Evolutionary conservation across 2,888 invertebrate genomes (phyloP).

Genomic region (Sisyra nigra): DNA sequence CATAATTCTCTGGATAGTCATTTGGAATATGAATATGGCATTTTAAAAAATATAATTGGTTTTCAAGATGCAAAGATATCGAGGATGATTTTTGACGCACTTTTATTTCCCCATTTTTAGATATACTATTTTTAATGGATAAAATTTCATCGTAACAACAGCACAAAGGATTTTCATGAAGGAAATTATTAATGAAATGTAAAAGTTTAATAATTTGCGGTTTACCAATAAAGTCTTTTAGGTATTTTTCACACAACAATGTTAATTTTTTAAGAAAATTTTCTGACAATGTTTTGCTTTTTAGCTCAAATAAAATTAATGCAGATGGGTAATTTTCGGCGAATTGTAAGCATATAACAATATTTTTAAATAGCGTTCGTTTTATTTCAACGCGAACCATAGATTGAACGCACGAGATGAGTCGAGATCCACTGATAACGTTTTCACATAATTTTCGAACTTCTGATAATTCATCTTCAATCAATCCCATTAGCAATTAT

Average conservation of each 20-base stretch:
- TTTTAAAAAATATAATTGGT: conserved; percentile 42
- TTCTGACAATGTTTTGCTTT: conserved; percentile 48
- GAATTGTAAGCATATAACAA: conserved; percentile 50
- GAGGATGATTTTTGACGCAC: conserved; percentile 48
- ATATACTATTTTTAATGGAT: conserved; percentile 34
- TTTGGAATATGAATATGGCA: conserved; percentile 43
- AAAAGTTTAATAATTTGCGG: conserved; percentile 40
- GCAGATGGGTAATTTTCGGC: conserved; percentile 42
- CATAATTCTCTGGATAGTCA: conserved; percentile 38
- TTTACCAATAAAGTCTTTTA: conserved; percentile 38
- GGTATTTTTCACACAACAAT: conserved; percentile 41
- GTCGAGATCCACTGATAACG: conserved; percentile 39
- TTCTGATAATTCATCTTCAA: conserved; percentile 47
- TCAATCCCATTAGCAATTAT: conserved; percentile 38
- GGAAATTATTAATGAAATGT: conserved; percentile 43
- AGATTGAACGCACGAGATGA: conserved; percentile 45
- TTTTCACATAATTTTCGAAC: conserved; percentile 44
- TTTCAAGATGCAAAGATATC: conserved; percentile 35
- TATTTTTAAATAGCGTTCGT: conserved; percentile 40
- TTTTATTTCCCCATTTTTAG: conserved; percentile 37
- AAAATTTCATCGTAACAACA: conserved; percentile 57
- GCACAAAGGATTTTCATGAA: conserved; percentile 51
- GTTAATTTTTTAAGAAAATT: conserved; percentile 44
- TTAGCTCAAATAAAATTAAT: conserved; percentile 45
- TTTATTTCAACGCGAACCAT: conserved; percentile 54